Base-by-base conservation (phyloP, 2,797 vertebrate species). In the Carduelis carduelis region DNA sequence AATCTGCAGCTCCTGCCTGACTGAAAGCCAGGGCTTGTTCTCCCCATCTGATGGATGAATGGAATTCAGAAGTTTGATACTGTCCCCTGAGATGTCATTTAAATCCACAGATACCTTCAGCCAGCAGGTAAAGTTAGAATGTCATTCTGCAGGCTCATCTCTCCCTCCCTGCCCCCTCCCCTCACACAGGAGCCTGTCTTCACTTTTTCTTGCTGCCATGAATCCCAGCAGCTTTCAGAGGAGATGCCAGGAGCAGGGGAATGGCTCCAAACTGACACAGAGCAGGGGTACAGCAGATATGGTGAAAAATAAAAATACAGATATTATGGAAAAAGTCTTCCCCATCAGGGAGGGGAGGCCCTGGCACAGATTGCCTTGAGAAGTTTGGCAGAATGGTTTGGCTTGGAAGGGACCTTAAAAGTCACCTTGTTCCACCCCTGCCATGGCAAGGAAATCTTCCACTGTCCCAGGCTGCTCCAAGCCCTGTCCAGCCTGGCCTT, bases 1-100 rank as follows among this genome's bases (percentile, higher is more conserved):
- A 95, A 94, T 76, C 97, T 97, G 89, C 97, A 72, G 95, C 96
- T 97, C 96, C 93, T 66, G 69, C 81, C 97, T 37, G 87, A 84
- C 98, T 98, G 97, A 99, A 98, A 98, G 98, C 98, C 77, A 37
- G 76, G 95, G 96, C 98, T 98, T 98, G 98, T 98, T 98, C 98
- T 98, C 98, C 98, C 94, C 98, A 97, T 98, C 98, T 96, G 98
- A 98, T 97, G 98, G 98, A 98, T 98, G 98, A 98, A 98, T 98
- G 98, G 97, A 97, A 97, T 98, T 94, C 96, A 98, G 99, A 98
- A 99, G 98, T 97, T 97, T 97, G 98, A 99, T 99, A 98, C 98
- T 87, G 97, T 99, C 98, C 98, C 98, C 94, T 53, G 98, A 98
- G 98, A 99, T 97, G 98, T 96, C 98, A 98, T 98, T 98, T 97